Evolutionary conservation across 2,888 invertebrate species (phyloP).

Genomic region (Ditula angustiorana): DNA sequence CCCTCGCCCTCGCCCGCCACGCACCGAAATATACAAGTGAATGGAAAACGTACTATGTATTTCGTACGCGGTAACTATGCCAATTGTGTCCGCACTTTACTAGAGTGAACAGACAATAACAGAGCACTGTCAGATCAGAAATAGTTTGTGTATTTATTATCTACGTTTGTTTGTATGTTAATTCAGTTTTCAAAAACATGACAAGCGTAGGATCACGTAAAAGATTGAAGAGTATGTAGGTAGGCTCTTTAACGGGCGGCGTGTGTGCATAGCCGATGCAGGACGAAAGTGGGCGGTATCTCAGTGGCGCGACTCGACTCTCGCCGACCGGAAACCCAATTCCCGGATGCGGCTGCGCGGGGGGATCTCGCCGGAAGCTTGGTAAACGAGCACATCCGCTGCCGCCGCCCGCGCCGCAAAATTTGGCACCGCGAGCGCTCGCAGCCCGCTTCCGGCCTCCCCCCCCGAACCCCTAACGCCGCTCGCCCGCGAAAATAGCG

Average conservation of each 20-base stretch:
- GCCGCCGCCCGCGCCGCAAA: conserved; percentile 85
- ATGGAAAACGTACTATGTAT: conserved; percentile 52
- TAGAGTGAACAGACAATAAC: conserved; percentile 46
- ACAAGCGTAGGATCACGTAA: background rate
- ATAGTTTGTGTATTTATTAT: background rate
- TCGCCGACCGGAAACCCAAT: conserved; percentile 84
- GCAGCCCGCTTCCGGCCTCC: conserved; percentile 83
- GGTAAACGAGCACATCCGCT: conserved; percentile 85
- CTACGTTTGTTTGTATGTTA: background rate
- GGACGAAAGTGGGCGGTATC: conserved; percentile 81
- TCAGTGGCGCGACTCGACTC: conserved; percentile 77
- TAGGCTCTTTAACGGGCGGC: conserved; percentile 45
- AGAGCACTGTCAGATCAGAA: conserved; percentile 6
- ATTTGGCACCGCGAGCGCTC: conserved; percentile 84
- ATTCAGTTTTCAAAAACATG: background rate
- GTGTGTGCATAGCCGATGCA: conserved; percentile 59
- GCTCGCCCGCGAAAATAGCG: conserved; percentile 83
- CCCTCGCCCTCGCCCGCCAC: conserved; percentile 52
- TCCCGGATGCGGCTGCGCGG: conserved; percentile 85
- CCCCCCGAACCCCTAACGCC: conserved; percentile 76
- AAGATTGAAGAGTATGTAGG: conserved; percentile 21
- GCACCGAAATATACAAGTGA: conserved; percentile 54
- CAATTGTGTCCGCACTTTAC: conserved; percentile 49
- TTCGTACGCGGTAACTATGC: conserved; percentile 44
- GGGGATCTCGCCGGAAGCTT: conserved; percentile 84